These are phyloP conservation scores for Caenorhabditis parvicauda DNA, from an alignment of 2,888 invertebrate species.

Conservation along the genomic window DNA sequence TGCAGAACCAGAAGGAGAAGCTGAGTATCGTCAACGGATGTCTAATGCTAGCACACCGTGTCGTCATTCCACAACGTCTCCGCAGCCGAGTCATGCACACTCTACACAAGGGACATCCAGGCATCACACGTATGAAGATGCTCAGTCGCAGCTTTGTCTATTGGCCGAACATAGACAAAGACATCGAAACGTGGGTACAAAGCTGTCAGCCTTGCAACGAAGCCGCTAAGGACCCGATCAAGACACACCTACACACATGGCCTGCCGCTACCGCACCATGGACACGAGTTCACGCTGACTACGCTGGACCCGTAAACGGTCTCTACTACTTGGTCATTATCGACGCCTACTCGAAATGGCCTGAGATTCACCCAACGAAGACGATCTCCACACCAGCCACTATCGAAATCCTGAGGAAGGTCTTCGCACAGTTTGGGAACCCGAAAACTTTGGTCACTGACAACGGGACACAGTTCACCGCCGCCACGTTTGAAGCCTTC, in stretches of 20 bases:
- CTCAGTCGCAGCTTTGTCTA: conserved; percentile 47
- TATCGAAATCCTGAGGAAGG: conserved; percentile 6
- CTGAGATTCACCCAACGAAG: conserved; percentile 49
- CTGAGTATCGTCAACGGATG: conserved; percentile 40
- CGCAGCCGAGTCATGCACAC: conserved; percentile 29
- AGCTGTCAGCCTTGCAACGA: conserved; percentile 38
- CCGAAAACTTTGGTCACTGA: conserved; percentile 33
- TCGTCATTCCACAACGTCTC: conserved; percentile 45
- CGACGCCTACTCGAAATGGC: conserved; percentile 65
- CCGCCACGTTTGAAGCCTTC: conserved; percentile 19
- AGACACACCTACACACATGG: conserved; percentile 26
- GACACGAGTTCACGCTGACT: conserved; percentile 64
- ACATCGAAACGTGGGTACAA: conserved; percentile 15
- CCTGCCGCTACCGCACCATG: conserved; percentile 38
- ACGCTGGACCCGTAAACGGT: conserved; percentile 59
- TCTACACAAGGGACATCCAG: conserved; percentile 52
- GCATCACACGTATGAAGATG: conserved; percentile 46
- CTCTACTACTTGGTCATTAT: conserved; percentile 59
- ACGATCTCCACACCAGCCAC: conserved; percentile 9
- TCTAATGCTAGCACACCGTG: conserved; percentile 38
- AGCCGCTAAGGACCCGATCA: conserved; percentile 5
- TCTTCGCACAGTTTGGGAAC: conserved; percentile 23
- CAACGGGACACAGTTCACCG: conserved; percentile 34
- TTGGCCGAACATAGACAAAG: conserved; percentile 43
- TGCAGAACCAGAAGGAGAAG: conserved; percentile 8